Base-by-base conservation (phyloP, 1,140 invertebrate species). In the Dolichoris vasculosae region DNA sequence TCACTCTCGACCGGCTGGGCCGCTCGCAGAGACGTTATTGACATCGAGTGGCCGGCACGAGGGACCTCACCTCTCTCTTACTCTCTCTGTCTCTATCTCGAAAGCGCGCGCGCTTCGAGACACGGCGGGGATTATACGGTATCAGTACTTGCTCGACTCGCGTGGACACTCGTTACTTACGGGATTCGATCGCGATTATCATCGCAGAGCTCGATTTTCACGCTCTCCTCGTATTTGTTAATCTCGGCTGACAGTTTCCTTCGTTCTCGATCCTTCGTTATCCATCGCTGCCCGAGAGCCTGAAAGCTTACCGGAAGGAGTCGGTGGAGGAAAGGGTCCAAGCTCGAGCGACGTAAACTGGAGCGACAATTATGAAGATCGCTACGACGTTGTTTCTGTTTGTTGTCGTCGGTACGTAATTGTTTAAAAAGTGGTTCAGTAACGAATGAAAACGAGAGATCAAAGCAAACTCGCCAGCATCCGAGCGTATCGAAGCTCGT, bases 391-490 rank as follows among this genome's bases (percentile, higher is more conserved):
- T 91, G 71, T 92, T 92, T 71, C 88, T 93, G 43, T 91, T 92
- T 83, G 89, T 93, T 32, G 89, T 92, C 32, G 89, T 92, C 85
- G 92, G 92, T 93, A 90, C 78, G 92, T 92, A 80, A 40, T 63
- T 11, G 0, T 59, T 63, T 59, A 38, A 26, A 35, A n/a, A 26
- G 13, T 40, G 17, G n/a, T 26, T 78, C n/a, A 23, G 3, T 7
- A 78, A 0, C 51, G 26, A 30, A n/a, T 7, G 1, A 0, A 40
- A 63, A 17, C 63, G 23, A 38, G n/a, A 55, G 35, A 77, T 46
- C 13, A 69, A 77, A 40, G 71, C 48, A 79, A 80, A 81, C 71
- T 81, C 77, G 63, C n/a, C 9, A 43, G 32, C 48, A 63, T 23
- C 11, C 11, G 51, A 59, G 15, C 4, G 7, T 40, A 40, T 26